phyloP scores from a whole-genome alignment of 2,888 invertebrate genomes.

The Acleris cristana region DNA sequence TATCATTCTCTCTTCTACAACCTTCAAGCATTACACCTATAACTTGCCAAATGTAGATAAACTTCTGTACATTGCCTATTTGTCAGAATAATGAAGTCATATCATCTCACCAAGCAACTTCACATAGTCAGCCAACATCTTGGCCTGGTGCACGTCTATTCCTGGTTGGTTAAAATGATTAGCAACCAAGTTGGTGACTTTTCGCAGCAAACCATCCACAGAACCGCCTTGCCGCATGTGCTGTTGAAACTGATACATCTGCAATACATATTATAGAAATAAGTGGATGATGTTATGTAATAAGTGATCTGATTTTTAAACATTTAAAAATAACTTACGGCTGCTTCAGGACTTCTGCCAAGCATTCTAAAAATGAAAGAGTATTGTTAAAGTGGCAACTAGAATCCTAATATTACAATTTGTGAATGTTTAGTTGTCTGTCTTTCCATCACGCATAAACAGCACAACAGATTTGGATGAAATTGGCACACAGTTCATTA shows the following conservation, averaged over 20 bases:
- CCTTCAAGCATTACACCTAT: no score
- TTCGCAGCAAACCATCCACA: constrained; percentile 70
- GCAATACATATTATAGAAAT: constrained; percentile 14
- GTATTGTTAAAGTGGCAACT: not conserved
- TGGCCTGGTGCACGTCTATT: constrained; percentile 65
- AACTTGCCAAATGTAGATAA: no score
- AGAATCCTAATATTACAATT: not conserved
- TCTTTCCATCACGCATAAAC: no score
- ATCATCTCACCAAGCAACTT: constrained; percentile 74
- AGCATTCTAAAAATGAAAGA: constrained; percentile 82
- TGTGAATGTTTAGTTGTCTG: no score
- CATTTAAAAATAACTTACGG: constrained; percentile 75
- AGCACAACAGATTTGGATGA: no score
- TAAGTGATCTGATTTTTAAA: not conserved
- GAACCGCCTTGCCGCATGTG: constrained; percentile 63
- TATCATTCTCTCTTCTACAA: no score
- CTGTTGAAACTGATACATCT: constrained; percentile 74
- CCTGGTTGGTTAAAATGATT: constrained; percentile 80
- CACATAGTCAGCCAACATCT: constrained; percentile 75
- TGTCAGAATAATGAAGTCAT: no score
- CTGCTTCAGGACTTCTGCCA: constrained; percentile 86
- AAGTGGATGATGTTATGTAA: constrained; percentile 3
- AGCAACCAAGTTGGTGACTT: constrained; percentile 70
- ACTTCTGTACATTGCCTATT: no score
- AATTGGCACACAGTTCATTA: no score